Evolutionary conservation across 1,140 invertebrate species (phyloP), one percentile per base, ranked within the genome.

Genomic region (Ostrea denselamellosa): DNA sequence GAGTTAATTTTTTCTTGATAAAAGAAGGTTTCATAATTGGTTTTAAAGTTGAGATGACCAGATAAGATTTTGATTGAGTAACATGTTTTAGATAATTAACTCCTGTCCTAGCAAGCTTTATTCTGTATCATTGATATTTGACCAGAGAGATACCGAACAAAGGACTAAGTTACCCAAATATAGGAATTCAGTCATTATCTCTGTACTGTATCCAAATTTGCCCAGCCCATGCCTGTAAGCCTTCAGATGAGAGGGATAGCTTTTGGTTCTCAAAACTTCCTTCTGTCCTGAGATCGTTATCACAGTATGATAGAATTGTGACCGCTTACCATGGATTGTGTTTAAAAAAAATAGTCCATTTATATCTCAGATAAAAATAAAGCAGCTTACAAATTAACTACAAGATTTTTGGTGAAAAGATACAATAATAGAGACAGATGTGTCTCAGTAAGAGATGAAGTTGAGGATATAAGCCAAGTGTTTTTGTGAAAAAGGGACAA

Each of bases 41-140:
- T 77, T 77, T 34, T 28, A 77, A 77, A 25, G 22, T 71, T 25
- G 68, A 77, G 68, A 77, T 77, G 68, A 77, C 68, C 68, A 28
- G 68, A 77, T 77, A 77, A 34, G 68, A 77, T 77, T 77, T 9
- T 34, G 25, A 25, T 77, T 77, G 68, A 34, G 68, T 77, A 77
- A 44, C 68, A 77, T 77, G 68, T 77, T 77, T 77, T 22, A 77
- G 68, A 77, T 77, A 34, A 77, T 77, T 77, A 77, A 77, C 68
- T 77, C 68, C 28, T 28, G 68, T 77, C 68, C 14, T 77, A 77
- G 68, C 68, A 17, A 28, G 68, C 68, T 5, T 77, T 34, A 25
- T 34, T 77, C 68, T 77, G 68, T 77, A 77, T 77, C 68, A 34
- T 34, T 34, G 68, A 28, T 34, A 77, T 77, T 77, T 25, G 9